A percentile compares a stretch with the other conserved stretches of the same genome.
phyloP scores from a whole-genome alignment of 2,797 vertebrate species.

The Glyptemys insculpta region DNA sequence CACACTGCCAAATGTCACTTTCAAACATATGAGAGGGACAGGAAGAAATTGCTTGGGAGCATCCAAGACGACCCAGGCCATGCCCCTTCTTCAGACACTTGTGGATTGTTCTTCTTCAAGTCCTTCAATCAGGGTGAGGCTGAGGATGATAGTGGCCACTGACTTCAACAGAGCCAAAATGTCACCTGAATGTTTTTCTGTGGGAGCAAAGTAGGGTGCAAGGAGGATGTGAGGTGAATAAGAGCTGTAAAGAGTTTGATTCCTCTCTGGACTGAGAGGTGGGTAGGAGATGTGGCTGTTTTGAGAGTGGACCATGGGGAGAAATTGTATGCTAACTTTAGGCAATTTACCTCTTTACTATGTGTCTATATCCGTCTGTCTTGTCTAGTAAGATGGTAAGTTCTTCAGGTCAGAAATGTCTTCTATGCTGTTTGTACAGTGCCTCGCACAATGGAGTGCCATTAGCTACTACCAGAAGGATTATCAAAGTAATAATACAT shows the following conservation, averaged over 20 bases:
- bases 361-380: neutral
- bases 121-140: neutral
- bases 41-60: too few relatives aligned
- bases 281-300: neutral
- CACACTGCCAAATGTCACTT: too few relatives aligned
- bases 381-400: neutral
- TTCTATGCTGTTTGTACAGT: neutral
- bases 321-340: neutral
- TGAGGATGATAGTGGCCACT: neutral
- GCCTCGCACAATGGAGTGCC: too few relatives aligned
- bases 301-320: neutral
- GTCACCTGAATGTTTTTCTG: neutral
- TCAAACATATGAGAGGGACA: too few relatives aligned
- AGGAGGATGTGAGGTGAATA: neutral
- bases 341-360: neutral
- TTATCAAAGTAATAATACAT: neutral
- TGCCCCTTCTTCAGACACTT: too few relatives aligned
- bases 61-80: too few relatives aligned
- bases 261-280: neutral
- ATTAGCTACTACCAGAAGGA: neutral
- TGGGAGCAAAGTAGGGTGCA: neutral
- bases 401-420: too few relatives aligned
- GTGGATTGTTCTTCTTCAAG: too few relatives aligned
- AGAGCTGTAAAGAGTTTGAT: neutral
- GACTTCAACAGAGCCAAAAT: neutral